Evolutionary conservation across 2,113 vertebrate genomes (phyloP), one percentile per base, ranked within the genome.

Genomic region (Erythrolamprus reginae): DNA sequence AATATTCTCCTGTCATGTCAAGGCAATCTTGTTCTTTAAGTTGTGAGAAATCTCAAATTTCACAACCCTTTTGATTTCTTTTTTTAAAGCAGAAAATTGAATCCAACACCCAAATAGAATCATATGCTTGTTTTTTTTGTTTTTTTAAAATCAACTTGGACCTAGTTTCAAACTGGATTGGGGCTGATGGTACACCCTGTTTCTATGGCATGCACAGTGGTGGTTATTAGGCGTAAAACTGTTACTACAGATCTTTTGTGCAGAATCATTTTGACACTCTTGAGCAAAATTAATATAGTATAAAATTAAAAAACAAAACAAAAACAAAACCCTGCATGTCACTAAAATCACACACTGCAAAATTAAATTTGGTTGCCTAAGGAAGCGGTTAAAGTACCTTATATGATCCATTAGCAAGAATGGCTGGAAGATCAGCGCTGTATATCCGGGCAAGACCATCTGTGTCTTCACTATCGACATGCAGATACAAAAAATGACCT

Each of bases 401-500:
- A 90, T 98, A 98, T 58, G 87, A 89, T 56, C 92, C 92, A 6
- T 93, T 94, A 9, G 97, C 94, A 86, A 97, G 91, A 3, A 94
- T 96, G 33, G 93, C 92, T 89, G 98, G 98, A 90, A 98, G 96
- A 56, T 87, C 93, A 23, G 93, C 88, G 85, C 98, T 98, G 89
- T 96, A 94, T 92, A 97, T 92, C 52, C 92, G 96, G 0, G 97
- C 97, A 83, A 95, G 61, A 4, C 91, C 95, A 0, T 86, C 92
- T 0, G 94, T 94, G 70, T 93, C 92, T 77, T 88, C 95, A 88
- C 95, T 96, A 84, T 96, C 94, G 51, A 98, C 96, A 93, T 95
- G 95, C 86, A 98, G 93, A 92, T 98, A 97, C 83, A 99, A 96
- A 90, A 98, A 98, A 93, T 97, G 96, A 50, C 98, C 98, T 99